phyloP scores from a whole-genome alignment of 2,113 vertebrate genomes.

The Micromys minutus region DNA sequence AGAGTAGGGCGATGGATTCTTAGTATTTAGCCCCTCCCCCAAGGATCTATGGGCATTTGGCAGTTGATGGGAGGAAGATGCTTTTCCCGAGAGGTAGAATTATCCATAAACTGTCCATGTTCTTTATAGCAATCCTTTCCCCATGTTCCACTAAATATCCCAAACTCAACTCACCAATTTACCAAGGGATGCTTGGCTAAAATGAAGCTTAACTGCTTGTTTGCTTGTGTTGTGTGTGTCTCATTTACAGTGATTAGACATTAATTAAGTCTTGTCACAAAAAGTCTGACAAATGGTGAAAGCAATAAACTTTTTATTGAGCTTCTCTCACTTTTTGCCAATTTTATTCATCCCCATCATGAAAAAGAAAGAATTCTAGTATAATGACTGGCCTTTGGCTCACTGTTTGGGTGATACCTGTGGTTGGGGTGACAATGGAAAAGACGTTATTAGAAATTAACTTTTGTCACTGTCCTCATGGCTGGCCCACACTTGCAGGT shows the following conservation, averaged over 20 bases:
- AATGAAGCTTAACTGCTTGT: neutral
- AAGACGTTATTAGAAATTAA: neutral
- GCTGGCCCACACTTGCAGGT: neutral
- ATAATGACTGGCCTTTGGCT: fast-evolving
- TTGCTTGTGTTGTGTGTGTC: neutral
- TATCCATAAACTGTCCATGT: neutral
- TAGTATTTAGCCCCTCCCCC: too few relatives aligned
- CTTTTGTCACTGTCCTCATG: neutral
- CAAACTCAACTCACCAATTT: neutral
- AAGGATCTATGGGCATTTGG: neutral
- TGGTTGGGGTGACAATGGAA: neutral
- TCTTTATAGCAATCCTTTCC: neutral
- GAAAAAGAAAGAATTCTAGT: neutral
- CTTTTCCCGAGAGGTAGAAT: neutral
- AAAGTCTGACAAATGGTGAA: neutral
- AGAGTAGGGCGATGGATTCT: neutral
- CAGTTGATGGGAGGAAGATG: neutral
- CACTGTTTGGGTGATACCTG: too few relatives aligned
- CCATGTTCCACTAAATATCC: neutral
- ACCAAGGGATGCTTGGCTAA: neutral
- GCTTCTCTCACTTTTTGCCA: neutral
- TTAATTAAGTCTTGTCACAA: neutral
- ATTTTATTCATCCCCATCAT: too few relatives aligned
- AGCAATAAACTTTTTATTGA: fast-evolving
- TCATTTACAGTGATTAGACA: neutral